phyloP scores from a whole-genome alignment of 2,113 vertebrate species.

The Rynchops niger region DNA sequence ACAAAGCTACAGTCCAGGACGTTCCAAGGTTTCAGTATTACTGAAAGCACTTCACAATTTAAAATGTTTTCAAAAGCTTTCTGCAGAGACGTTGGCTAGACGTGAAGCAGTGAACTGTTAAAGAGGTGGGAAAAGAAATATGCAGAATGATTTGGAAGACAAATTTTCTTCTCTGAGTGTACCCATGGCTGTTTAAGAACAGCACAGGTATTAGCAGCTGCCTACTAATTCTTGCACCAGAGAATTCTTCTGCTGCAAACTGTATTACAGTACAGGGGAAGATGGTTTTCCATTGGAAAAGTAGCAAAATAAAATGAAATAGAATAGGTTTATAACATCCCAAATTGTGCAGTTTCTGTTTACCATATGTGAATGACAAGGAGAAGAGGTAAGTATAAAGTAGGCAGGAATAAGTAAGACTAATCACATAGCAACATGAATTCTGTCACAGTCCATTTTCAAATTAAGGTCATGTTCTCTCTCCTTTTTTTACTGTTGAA shows the following conservation, averaged over 20 bases:
- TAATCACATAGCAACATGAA: background rate
- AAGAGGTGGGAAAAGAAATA: slow-evolving; percentile 1
- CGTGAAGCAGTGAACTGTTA: slow-evolving; percentile 20
- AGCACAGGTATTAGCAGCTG: background rate
- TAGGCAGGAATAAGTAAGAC: background rate
- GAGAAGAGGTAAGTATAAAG: background rate
- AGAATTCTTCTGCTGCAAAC: background rate
- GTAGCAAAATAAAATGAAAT: background rate
- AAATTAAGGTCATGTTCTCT: background rate
- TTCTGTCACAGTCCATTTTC: background rate
- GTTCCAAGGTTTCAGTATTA: slow-evolving; percentile 2
- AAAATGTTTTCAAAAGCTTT: slow-evolving; percentile 45
- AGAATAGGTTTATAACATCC: background rate
- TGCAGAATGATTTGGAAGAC: slow-evolving; percentile 17
- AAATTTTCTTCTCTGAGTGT: background rate
- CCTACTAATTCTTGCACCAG: background rate
- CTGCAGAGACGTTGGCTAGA: background rate
- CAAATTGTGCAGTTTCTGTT: background rate
- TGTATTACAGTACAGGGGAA: background rate
- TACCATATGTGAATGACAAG: background rate
- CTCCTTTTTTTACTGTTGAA: background rate
- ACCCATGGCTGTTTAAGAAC: background rate
- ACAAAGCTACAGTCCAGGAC: background rate
- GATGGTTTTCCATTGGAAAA: background rate
- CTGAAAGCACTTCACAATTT: background rate